phyloP scores from a whole-genome alignment of 2,888 invertebrate genomes.

The Orthosia gracilis region DNA sequence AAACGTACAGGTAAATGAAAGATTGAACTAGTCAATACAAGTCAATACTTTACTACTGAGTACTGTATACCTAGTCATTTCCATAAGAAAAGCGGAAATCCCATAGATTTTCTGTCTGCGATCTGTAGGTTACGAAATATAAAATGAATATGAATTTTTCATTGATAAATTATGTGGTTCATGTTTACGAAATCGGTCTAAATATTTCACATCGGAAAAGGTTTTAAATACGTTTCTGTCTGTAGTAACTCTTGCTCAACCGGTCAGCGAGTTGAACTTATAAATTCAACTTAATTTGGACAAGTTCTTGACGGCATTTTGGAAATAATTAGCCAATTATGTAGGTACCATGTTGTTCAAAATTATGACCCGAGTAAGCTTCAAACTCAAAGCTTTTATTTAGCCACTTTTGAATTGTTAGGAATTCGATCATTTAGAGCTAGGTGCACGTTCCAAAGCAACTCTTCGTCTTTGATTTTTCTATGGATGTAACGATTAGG shows the following conservation, averaged over 20 bases:
- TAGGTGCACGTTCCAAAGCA: not conserved
- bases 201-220: conserved; percentile 42
- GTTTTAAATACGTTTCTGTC: conserved; percentile 17
- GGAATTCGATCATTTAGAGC: not conserved
- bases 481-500: not conserved
- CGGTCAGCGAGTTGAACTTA: conserved; percentile 6
- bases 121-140: conserved; percentile 11
- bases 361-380: not conserved
- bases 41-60: not conserved
- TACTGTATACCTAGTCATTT: not conserved
- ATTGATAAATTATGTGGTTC: conserved; percentile 22
- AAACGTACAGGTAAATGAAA: not conserved
- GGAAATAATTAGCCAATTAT: conserved; percentile 11
- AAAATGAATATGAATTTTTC: conserved; percentile 12
- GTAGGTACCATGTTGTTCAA: not conserved
- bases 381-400: not conserved
- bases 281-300: conserved; percentile 32
- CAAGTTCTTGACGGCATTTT: conserved; percentile 7
- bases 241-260: conserved; percentile 32
- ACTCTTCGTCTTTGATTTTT: not conserved
- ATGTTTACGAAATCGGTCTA: conserved; percentile 41
- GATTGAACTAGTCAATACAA: not conserved
- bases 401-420: not conserved
- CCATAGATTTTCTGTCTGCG: not conserved
- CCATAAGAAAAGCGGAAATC: not conserved